Percentiles rank a stretch among this genome's conserved stretches.
phyloP scores from a whole-genome alignment of 2,888 invertebrate genomes.

The Celastrina argiolus region DNA sequence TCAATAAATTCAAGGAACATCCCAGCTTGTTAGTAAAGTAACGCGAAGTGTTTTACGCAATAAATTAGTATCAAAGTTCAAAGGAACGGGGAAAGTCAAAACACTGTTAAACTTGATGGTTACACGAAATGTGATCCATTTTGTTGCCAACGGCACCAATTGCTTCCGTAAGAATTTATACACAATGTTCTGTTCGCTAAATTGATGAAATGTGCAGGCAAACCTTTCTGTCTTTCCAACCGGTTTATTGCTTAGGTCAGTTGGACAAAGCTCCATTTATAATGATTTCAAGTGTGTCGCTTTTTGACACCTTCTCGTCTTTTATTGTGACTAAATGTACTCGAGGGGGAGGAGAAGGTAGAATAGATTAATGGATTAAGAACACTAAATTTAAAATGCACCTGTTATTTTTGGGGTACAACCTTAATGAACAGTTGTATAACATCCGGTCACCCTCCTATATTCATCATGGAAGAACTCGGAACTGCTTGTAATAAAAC shows the following conservation, averaged over 20 bases:
- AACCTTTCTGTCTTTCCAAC: background rate
- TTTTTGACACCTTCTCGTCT: background rate
- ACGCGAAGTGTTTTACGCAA: background rate
- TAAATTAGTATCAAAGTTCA: background rate
- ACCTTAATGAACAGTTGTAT: background rate
- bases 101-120: background rate
- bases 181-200: background rate
- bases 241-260: background rate
- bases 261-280: background rate
- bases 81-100: background rate
- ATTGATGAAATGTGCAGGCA: background rate
- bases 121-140: background rate
- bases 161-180: background rate
- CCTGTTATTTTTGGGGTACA: slow-evolving; percentile 20
- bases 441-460: slow-evolving; percentile 3
- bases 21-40: background rate
- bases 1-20: background rate
- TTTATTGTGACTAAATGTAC: background rate
- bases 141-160: background rate
- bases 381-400: slow-evolving; percentile 16
- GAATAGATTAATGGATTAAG: slow-evolving; percentile 10
- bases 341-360: background rate
- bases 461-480: background rate
- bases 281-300: background rate
- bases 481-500: background rate